Base-by-base conservation (phyloP, 35 echinoderm and acorn worm genomes). In the Ophioderma brevispina region DNA sequence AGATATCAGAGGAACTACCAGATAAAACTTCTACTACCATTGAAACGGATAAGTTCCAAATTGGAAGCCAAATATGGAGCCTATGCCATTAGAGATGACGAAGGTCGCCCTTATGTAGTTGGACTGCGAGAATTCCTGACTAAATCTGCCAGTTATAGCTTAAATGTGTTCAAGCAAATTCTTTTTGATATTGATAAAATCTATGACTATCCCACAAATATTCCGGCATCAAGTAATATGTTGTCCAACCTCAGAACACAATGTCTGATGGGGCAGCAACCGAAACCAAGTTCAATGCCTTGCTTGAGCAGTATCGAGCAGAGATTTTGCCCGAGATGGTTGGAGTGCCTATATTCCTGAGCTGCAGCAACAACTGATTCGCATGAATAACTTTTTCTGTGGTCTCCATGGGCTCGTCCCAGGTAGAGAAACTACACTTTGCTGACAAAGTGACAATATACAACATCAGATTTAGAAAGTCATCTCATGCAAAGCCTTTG, bases 301-400 rank as follows among this genome's bases (percentile, higher is more conserved):
- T n/a, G n/a, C n/a, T n/a, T n/a, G n/a, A n/a, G n/a, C n/a, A n/a
- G n/a, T n/a, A n/a, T n/a, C n/a, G n/a, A n/a, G n/a, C n/a, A n/a
- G n/a, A n/a, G n/a, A n/a, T n/a, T n/a, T n/a, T n/a, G n/a, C n/a
- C n/a, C n/a, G n/a, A n/a, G n/a, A n/a, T n/a, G n/a, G n/a, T 84
- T 75, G 64, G 86, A 31, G 90, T 49, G 0, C 36, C 79, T 21
- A 77, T 86, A 46, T 17, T 34, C 59, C 33, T 79, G 33, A 36
- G 85, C 33, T 30, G 0, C 0, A 56, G 82, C 17, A n/a, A 78
- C 4, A n/a, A n/a, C n/a, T n/a, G n/a, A n/a, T n/a, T n/a, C n/a
- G n/a, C n/a, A n/a, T n/a, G n/a, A 76, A 91, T 42, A 87, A 87
- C 55, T 92, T 92, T 28, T 87, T 92, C 84, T 92, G 77, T 59